Evolutionary conservation across 1,140 invertebrate genomes (phyloP).

Genomic region (Leptinotarsa lineolata): DNA sequence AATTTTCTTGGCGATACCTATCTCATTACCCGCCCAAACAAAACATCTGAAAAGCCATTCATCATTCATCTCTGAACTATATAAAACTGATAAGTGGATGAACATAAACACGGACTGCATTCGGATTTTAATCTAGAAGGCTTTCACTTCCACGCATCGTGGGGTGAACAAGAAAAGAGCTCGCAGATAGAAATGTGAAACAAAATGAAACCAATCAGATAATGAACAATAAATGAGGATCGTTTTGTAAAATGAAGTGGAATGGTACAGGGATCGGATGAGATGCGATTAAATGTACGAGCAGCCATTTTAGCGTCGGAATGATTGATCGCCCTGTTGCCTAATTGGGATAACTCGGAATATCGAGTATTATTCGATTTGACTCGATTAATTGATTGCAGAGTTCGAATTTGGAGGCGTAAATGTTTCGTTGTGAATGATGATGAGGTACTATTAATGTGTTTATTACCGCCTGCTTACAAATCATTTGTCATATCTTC

Average conservation of each 20-base stretch:
- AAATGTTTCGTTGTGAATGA: too few species aligned
- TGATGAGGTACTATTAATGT: too few species aligned
- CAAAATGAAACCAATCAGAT: constrained; percentile 28
- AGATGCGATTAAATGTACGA: constrained; percentile 15
- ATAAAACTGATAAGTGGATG: constrained; percentile 21
- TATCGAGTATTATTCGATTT: background rate
- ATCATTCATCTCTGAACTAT: constrained; percentile 21
- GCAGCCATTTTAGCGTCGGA: constrained; percentile 10
- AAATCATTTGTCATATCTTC: too few species aligned
- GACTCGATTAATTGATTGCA: too few species aligned
- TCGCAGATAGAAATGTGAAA: constrained; percentile 19
- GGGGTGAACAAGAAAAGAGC: constrained; percentile 7
- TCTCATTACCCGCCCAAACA: constrained; percentile 22
- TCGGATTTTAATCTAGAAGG: constrained; percentile 20
- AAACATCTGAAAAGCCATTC: constrained; percentile 20
- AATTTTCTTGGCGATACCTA: constrained; percentile 18
- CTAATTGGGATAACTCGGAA: constrained; percentile 21
- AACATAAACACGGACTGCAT: constrained; percentile 23
- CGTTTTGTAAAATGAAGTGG: constrained; percentile 25
- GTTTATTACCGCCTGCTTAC: too few species aligned
- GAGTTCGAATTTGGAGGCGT: too few species aligned
- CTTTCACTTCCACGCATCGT: constrained; percentile 19
- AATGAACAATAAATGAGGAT: constrained; percentile 25
- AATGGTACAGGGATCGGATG: background rate
- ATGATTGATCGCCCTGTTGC: constrained; percentile 24